Base-by-base conservation (phyloP, 1,140 invertebrate species). In the Tetramorium simillimum region DNA sequence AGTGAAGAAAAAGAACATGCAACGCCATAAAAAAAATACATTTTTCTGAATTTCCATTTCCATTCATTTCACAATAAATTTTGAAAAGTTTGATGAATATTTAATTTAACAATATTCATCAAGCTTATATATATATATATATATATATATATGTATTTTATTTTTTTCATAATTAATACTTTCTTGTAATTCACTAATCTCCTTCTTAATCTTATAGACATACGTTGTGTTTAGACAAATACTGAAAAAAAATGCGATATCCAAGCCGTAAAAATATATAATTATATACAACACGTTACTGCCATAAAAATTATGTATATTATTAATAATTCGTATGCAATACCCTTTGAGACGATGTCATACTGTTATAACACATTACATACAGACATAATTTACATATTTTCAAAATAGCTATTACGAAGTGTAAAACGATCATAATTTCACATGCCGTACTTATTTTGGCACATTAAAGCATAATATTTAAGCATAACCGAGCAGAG, bases 401-500 rank as follows among this genome's bases (percentile, higher is more conserved):
- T 43, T 56, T 58, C 4, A 70, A 82, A 46, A 43, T 46, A 86
- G 46, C 63, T 75, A 78, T 51, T 70, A 37, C 21, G 58, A 40
- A 69, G 5, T 63, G 2, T 51, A 82, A 69, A 72, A 53, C n/a
- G 18, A n/a, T 51, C 14, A 60, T 46, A 58, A 58, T 60, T 18
- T 70, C 77, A 49, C 87, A 89, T 88, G 90, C 86, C 86, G n/a
- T 33, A 75, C 12, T 56, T 9, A 81, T 60, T 40, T 56, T 65
- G 43, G 56, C 62, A 88, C 24, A 84, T 16, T 88, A 88, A 33
- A 91, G 72, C 76, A 40, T 67, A 63, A 77, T 72, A 53, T 56
- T 85, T 73, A 51, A 89, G 88, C 88, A 65, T 69, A 78, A 76
- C 56, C 43, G 86, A 86, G 77, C 86, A 85, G 65, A 73, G 82